These are phyloP conservation scores for Capreolus pygargus DNA, from an alignment of 2,113 vertebrate genomes.

Conservation along the genomic window DNA sequence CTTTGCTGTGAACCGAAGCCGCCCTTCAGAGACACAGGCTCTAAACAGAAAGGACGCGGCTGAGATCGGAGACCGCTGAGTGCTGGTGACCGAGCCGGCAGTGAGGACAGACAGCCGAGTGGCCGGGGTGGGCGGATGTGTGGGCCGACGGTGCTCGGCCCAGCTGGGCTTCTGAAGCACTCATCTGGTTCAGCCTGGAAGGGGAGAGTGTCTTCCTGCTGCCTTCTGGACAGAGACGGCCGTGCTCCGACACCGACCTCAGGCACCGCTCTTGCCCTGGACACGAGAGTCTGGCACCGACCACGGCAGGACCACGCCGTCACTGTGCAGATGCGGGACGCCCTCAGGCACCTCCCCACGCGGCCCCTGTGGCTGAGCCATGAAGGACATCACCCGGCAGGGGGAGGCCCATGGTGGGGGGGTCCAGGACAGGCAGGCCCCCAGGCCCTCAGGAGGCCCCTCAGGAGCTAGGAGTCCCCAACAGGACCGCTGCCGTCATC, in stretches of 20 bases:
- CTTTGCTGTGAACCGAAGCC: background rate
- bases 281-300: background rate
- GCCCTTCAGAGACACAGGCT: background rate
- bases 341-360: background rate
- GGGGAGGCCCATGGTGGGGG: background rate
- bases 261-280: background rate
- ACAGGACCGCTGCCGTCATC: rapidly evolving
- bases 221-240: background rate
- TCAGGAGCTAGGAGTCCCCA: background rate
- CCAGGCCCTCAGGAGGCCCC: background rate
- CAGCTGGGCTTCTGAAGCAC: background rate
- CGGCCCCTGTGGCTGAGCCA: background rate
- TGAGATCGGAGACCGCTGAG: background rate
- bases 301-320: rapidly evolving
- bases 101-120: background rate
- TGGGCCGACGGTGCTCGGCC: background rate
- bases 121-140: background rate
- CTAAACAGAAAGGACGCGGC: background rate
- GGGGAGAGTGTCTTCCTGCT: background rate
- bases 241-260: rapidly evolving
- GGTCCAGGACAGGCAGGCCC: background rate
- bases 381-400: rapidly evolving
- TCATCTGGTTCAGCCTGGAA: background rate
- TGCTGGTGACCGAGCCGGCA: background rate
- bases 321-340: background rate